Percentiles rank a stretch among this genome's conserved stretches.
These are phyloP conservation scores for Drosophila lacteicornis DNA, from an alignment of 1,140 invertebrate species.

Conservation along the genomic window DNA sequence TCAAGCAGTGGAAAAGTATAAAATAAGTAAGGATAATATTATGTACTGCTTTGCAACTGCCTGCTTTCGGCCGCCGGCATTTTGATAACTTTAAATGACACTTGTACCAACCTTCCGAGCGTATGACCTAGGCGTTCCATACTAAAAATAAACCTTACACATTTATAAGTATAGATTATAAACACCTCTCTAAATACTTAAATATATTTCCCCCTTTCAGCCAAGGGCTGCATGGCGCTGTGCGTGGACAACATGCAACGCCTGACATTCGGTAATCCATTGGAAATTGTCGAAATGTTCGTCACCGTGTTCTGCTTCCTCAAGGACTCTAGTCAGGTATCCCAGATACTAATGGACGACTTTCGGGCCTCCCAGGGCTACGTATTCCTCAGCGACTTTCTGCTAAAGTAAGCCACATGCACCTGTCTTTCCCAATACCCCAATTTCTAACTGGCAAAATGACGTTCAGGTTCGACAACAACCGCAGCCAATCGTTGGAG, in stretches of 20 bases:
- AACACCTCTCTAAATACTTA: neutral
- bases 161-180: too few relatives aligned
- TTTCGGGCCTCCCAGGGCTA: slow-evolving; percentile 98
- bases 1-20: too few relatives aligned
- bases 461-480: slow-evolving; percentile 89
- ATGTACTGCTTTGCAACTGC: too few relatives aligned
- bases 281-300: slow-evolving; percentile 99
- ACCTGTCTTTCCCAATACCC: fast-evolving
- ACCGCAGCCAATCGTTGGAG: slow-evolving; percentile 89
- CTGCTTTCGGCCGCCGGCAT: too few relatives aligned
- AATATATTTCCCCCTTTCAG: slow-evolving; percentile 85
- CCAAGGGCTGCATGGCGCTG: slow-evolving; percentile 96
- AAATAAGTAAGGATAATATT: too few relatives aligned
- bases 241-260: slow-evolving; percentile 99
- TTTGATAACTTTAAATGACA: too few relatives aligned
- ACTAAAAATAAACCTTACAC: too few relatives aligned
- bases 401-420: slow-evolving; percentile 91
- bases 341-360: slow-evolving; percentile 97
- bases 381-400: slow-evolving; percentile 96
- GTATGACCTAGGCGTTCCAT: too few relatives aligned
- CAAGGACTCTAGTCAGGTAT: slow-evolving; percentile 99
- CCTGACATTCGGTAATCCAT: slow-evolving; percentile 94
- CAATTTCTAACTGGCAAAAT: neutral
- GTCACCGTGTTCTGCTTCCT: slow-evolving; percentile 99
- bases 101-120: too few relatives aligned